Base-by-base conservation (phyloP, 2,797 vertebrate species). In the Gymnocypris eckloni region DNA sequence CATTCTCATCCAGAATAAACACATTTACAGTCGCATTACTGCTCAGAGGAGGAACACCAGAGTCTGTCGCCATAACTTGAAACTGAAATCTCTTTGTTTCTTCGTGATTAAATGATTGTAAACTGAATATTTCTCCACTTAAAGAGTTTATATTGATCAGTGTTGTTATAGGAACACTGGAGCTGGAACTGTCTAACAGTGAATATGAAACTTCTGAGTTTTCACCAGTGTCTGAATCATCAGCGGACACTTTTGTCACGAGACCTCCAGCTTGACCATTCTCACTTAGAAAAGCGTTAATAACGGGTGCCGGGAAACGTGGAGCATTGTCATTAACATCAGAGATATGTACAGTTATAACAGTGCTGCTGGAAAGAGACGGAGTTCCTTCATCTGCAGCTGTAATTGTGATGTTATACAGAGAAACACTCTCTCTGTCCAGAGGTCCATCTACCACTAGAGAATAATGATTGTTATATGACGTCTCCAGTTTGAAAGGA, bases 311-410 rank as follows among this genome's bases (percentile, higher is more conserved):
- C 25, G 86, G 43, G 77, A 97, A 97, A 33, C 79, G 88, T 5
- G 96, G 96, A 1, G 94, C 84, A 37, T 96, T 97, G 78, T 97
- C 96, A 22, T 91, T 91, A 66, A 91, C 87, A 78, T 92, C 90
- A 64, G 90, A 88, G 43, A 91, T 37, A 18, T 72, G n/a, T 25
- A 90, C 78, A 64, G 82, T 82, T 59, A 91, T 54, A 69, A 90
- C 8, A 79, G 72, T 82, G 41, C 71, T 84, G 77, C 80, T 90
- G 45, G 90, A 91, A 22, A 92, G 91, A 75, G 89, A 25, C n/a
- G 91, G 89, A 52, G 8, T 61, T 12, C 95, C 96, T 85, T 94
- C 91, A 84, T 97, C 95, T 4, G 88, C 92, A 41, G 95, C 95
- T 5, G 81, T 93, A 25, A 96, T 88, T 4, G 93, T 92, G 79